These are phyloP conservation scores for Tridacna gigas DNA, from an alignment of 2,888 invertebrate species.

Conservation along the genomic window DNA sequence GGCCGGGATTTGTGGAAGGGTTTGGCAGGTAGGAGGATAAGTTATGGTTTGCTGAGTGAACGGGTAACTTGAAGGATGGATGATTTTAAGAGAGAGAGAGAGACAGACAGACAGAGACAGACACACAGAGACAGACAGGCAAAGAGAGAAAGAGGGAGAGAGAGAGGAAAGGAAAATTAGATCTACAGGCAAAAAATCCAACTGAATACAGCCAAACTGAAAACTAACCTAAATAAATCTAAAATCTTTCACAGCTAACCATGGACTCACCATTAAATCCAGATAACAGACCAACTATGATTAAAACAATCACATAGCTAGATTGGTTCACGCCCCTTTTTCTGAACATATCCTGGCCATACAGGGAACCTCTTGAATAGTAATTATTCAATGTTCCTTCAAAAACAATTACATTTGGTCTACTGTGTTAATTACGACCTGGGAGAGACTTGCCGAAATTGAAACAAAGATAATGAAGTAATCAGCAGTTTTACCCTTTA, in stretches of 20 bases:
- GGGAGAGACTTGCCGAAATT: no score
- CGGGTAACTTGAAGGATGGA: no score
- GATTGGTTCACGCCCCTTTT: conserved; percentile 12
- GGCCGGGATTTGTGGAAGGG: no score
- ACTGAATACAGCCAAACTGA: background rate
- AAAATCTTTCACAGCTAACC: background rate
- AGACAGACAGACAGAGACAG: no score
- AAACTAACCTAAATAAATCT: background rate
- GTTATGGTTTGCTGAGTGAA: no score
- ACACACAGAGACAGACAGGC: no score
- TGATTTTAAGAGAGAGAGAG: no score
- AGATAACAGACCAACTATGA: background rate
- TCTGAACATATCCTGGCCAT: conserved; percentile 7
- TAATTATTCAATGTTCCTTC: background rate
- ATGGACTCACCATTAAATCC: background rate
- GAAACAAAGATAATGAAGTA: background rate
- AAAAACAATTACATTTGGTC: background rate
- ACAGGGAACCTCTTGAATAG: background rate
- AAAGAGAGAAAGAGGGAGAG: no score
- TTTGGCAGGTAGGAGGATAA: no score
- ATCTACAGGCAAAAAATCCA: background rate
- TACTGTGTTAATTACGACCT: no score
- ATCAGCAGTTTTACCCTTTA: background rate
- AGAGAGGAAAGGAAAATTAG: background rate
- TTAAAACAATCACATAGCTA: background rate